phyloP scores from a whole-genome alignment of 2,888 invertebrate species.

The Cosmopolites sordidus region DNA sequence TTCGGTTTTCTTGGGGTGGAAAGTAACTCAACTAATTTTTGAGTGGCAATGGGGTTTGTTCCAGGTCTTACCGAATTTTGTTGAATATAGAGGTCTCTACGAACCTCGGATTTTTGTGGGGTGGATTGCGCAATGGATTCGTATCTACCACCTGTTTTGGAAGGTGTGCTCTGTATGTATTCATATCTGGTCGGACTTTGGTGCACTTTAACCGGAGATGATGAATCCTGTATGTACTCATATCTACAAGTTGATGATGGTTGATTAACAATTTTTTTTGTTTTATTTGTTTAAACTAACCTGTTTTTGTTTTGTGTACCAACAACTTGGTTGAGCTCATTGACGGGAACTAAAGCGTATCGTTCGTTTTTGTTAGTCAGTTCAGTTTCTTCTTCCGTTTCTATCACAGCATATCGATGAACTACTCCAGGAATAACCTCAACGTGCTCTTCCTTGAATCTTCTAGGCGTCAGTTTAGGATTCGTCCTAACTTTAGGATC shows the following conservation, averaged over 20 bases:
- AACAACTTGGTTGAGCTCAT: conserved; percentile 31
- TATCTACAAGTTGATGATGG: conserved; percentile 29
- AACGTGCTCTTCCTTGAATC: conserved; percentile 44
- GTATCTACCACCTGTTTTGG: conserved; percentile 10
- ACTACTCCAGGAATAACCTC: conserved; percentile 56
- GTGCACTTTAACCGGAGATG: conserved; percentile 18
- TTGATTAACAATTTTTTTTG: too few species aligned
- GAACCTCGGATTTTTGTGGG: conserved; percentile 9
- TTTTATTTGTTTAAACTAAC: too few species aligned
- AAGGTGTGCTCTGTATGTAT: conserved; percentile 32
- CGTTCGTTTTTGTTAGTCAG: conserved; percentile 35
- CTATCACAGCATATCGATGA: conserved; percentile 37
- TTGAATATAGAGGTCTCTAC: not conserved
- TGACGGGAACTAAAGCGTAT: conserved; percentile 42
- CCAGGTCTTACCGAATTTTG: conserved; percentile 31
- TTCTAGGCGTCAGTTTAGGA: conserved; percentile 39
- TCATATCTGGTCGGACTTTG: conserved; percentile 34
- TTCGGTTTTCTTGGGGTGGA: conserved; percentile 64
- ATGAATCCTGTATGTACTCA: conserved; percentile 35
- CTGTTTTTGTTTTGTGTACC: conserved; percentile 8
- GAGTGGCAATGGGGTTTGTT: conserved; percentile 66
- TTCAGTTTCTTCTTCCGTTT: conserved; percentile 57
- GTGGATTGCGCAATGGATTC: conserved; percentile 11
- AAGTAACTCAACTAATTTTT: conserved; percentile 69
- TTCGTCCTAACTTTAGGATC: conserved; percentile 48